Conservation (phyloP, 1,140 invertebrate genomes). For the Spodoptera frugiperda region DNA sequence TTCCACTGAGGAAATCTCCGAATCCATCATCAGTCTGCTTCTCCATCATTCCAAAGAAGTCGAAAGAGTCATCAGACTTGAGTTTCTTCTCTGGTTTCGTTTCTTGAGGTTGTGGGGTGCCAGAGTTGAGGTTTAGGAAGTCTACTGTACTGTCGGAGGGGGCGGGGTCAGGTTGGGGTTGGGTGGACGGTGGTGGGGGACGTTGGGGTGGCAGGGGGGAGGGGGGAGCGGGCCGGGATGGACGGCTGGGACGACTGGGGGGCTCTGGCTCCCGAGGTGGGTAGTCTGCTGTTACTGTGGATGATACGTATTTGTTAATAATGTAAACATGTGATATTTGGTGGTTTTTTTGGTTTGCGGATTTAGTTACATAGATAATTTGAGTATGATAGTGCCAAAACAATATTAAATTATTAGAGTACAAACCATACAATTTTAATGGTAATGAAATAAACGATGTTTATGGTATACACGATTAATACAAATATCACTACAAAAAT, state of each 20-base stretch:
- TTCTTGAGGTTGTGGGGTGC: slow-evolving; percentile 20
- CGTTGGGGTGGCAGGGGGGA: slow-evolving; percentile 62
- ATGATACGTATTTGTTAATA: slow-evolving; percentile 16
- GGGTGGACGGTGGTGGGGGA: slow-evolving; percentile 45
- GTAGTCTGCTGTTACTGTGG: slow-evolving; percentile 73
- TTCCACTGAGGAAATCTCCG: slow-evolving; percentile 79
- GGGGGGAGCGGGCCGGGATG: slow-evolving; percentile 72
- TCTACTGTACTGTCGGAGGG: slow-evolving; percentile 61
- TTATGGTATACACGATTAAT: too few relatives aligned
- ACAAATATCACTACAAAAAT: too few relatives aligned
- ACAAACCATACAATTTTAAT: too few relatives aligned
- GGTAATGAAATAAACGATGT: too few relatives aligned
- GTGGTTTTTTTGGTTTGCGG: not conserved
- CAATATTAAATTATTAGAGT: too few relatives aligned
- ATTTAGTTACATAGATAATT: not conserved
- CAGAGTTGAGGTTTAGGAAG: slow-evolving; percentile 67
- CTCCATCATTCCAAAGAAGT: slow-evolving; percentile 84
- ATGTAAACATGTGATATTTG: not conserved
- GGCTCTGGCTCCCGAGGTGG: slow-evolving; percentile 64
- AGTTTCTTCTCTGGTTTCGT: slow-evolving; percentile 65
- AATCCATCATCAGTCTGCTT: slow-evolving; percentile 79
- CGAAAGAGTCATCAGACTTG: slow-evolving; percentile 79
- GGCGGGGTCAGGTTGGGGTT: not conserved
- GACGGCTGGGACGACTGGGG: slow-evolving; percentile 51
- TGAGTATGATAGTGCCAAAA: not conserved